Evolutionary conservation across 64 coral and sea anemone genomes (phyloP), one percentile per base, ranked within the genome.

Genomic region (Platygyra sinensis): DNA sequence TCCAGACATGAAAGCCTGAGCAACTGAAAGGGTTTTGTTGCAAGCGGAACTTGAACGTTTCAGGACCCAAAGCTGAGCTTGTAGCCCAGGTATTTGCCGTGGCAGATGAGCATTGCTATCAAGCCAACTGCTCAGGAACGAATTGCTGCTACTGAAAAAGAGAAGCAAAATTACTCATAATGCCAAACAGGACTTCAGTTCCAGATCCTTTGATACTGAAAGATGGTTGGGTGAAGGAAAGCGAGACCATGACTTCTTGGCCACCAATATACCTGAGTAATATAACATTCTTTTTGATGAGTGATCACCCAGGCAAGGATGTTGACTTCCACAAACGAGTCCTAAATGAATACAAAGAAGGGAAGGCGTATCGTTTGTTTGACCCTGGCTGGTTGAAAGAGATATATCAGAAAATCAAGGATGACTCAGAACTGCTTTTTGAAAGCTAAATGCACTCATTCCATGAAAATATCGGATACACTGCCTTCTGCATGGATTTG

Each of bases 61-160:
- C 73, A 39, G 73, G 87, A 24, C 16, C 38, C 20, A 89, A 89
- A 59, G 46, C 87, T 54, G 76, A 89, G 30, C 87, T 89, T 33
- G 87, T 89, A 42, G 87, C 87, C 32, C 52, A 75, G 12, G 74
- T 89, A 29, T 94, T 90, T 67, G 87, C 87, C 29, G 93, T 87
- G 17, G n/a, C 65, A 42, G 93, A 94, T 90, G 64, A 3, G 64
- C 20, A 67, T 67, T 20, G 20, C 20, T 6, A 25, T 67, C 20
- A 8, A 67, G n/a, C 20, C 64, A 22, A n/a, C 64, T 29, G 75
- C 75, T 18, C 10, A 30, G 74, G 60, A 67, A 87, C 38, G 22
- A 25, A 73, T 76, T 36, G 8, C 19, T 13, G 55, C 39, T 24
- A 33, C 83, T 18, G 62, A 76, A 52, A 52, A n/a, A 15, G 83